phyloP scores from a whole-genome alignment of 2,797 vertebrate genomes.

The Amphiprion clarkii region DNA sequence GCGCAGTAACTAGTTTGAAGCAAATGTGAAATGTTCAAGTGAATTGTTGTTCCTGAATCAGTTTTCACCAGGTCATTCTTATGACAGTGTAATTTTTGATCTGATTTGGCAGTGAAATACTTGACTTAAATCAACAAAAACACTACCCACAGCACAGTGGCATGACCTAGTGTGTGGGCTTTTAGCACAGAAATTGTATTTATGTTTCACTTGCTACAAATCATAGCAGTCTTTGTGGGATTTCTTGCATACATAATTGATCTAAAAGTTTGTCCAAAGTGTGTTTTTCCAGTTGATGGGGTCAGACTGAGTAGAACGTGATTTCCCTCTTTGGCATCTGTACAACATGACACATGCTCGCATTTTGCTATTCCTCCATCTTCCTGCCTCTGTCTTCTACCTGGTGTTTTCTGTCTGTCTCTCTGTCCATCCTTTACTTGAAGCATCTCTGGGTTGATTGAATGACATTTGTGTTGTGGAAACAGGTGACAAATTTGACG shows the following conservation, averaged over 20 bases:
- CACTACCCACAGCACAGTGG: slow-evolving; percentile 2
- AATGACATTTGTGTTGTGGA: slow-evolving; percentile 46
- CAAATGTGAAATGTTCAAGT: slow-evolving; percentile 52
- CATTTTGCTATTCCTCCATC: slow-evolving; percentile 20
- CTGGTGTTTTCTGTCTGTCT: slow-evolving; percentile 25
- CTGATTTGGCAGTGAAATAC: slow-evolving; percentile 12
- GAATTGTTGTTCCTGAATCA: slow-evolving; percentile 21
- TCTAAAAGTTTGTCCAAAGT: slow-evolving; percentile 11
- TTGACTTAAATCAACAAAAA: background rate
- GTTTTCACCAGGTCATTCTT: background rate
- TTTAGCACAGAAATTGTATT: background rate
- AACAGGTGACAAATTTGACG: slow-evolving; percentile 48
- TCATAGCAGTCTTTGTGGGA: slow-evolving; percentile 5
- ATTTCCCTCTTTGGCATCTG: slow-evolving; percentile 20
- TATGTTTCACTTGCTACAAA: slow-evolving; percentile 12
- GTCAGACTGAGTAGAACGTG: slow-evolving; percentile 9
- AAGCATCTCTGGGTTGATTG: slow-evolving; percentile 73
- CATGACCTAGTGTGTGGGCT: background rate
- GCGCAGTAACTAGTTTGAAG: slow-evolving; percentile 36
- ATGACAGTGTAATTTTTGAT: background rate
- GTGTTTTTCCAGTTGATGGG: slow-evolving; percentile 1
- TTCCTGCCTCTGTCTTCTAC: slow-evolving; percentile 21
- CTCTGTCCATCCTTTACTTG: slow-evolving; percentile 68
- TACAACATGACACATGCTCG: slow-evolving; percentile 21
- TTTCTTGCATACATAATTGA: slow-evolving; percentile 12